A percentile compares a stretch with the other conserved stretches of the same genome.
These are phyloP conservation scores for Portunus trituberculatus DNA, from an alignment of 1,140 invertebrate species.

Conservation along the genomic window DNA sequence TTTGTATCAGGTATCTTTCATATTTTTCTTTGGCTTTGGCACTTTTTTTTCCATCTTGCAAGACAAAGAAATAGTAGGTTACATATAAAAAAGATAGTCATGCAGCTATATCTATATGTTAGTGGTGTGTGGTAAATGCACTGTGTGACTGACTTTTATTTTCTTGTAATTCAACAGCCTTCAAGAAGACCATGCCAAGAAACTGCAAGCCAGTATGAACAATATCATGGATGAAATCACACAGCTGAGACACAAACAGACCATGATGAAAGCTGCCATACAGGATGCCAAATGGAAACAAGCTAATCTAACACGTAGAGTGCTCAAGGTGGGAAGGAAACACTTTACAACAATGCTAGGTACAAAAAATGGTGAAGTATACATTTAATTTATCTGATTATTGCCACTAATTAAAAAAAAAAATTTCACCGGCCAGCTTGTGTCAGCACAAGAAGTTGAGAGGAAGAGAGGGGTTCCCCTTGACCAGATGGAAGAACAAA, in stretches of 20 bases:
- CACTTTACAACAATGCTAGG: too few species aligned
- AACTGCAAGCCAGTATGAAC: conserved; percentile 65
- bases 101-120: too few species aligned
- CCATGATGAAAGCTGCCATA: conserved; percentile 68
- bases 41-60: too few species aligned
- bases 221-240: conserved; percentile 61
- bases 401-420: background rate
- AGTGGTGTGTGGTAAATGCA: too few species aligned
- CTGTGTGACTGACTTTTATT: too few species aligned
- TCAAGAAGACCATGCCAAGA: conserved; percentile 61
- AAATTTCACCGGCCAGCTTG: conserved; percentile 33
- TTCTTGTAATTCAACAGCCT: background rate
- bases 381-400: background rate
- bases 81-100: too few species aligned
- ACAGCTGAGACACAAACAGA: conserved; percentile 65
- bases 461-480: conserved; percentile 67
- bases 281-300: conserved; percentile 73
- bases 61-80: too few species aligned
- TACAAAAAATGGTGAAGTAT: too few species aligned
- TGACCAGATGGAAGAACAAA: conserved; percentile 68
- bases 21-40: too few species aligned
- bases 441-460: conserved; percentile 69
- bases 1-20: too few species aligned
- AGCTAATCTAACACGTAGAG: conserved; percentile 58
- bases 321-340: conserved; percentile 53